Percentiles rank a stretch among this genome's conserved stretches.
These are phyloP conservation scores for Thymelicus sylvestris DNA, from an alignment of 2,888 invertebrate genomes.

Conservation along the genomic window DNA sequence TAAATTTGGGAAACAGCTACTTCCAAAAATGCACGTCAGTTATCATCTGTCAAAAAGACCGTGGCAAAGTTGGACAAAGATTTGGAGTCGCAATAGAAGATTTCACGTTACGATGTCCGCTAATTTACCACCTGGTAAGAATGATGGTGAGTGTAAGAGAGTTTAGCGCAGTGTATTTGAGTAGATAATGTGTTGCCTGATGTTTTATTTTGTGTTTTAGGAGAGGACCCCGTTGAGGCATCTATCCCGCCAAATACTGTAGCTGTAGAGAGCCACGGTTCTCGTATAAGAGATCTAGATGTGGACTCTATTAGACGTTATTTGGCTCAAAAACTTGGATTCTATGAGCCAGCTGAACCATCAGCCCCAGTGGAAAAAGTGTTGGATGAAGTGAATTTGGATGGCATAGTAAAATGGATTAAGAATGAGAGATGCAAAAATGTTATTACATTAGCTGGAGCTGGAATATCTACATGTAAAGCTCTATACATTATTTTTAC, in stretches of 20 bases:
- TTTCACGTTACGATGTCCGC: conserved; percentile 69
- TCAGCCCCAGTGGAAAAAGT: conserved; percentile 72
- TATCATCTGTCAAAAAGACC: conserved; percentile 69
- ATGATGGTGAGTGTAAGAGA: conserved; percentile 62
- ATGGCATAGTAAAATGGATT: conserved; percentile 92
- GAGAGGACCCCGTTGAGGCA: conserved; percentile 56
- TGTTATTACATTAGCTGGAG: conserved; percentile 97
- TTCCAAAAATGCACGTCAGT: conserved; percentile 65
- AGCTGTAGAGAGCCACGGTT: conserved; percentile 64
- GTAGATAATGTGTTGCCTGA: conserved; percentile 22
- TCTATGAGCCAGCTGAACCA: conserved; percentile 77
- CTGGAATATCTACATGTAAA: conserved; percentile 98
- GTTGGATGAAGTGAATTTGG: conserved; percentile 88
- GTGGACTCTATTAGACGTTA: conserved; percentile 87
- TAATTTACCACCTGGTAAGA: conserved; percentile 77
- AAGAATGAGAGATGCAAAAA: conserved; percentile 91
- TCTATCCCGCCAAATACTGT: conserved; percentile 71
- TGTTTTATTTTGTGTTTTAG: conserved; percentile 54
- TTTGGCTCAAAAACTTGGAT: conserved; percentile 86
- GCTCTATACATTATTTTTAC: conserved; percentile 43
- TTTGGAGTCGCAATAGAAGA: conserved; percentile 69
- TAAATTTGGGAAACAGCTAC: conserved; percentile 42
- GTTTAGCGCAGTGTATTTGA: not conserved
- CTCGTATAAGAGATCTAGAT: conserved; percentile 75
- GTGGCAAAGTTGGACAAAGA: conserved; percentile 70